Evolutionary conservation across 1,140 invertebrate species (phyloP).

Genomic region (Sinonovacula constricta): DNA sequence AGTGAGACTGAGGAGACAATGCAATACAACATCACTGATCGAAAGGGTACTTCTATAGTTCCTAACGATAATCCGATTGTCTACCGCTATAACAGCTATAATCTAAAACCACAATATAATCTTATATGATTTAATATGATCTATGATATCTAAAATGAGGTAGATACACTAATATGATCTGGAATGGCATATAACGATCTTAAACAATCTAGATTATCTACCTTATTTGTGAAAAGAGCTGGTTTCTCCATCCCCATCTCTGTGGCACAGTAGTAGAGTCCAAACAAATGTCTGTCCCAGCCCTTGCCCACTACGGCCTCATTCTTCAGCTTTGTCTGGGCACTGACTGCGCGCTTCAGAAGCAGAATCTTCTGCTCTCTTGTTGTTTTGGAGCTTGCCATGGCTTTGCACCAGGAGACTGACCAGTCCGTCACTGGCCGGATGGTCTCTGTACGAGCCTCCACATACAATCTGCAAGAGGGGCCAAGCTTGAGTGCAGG

Average conservation of each 20-base stretch:
- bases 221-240: slow-evolving; percentile 65
- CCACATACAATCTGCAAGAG: slow-evolving; percentile 57
- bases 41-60: no score
- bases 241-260: slow-evolving; percentile 60
- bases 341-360: slow-evolving; percentile 60
- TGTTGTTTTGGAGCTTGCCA: slow-evolving; percentile 56
- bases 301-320: slow-evolving; percentile 61
- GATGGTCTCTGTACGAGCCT: slow-evolving; percentile 69
- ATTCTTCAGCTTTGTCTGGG: slow-evolving; percentile 62
- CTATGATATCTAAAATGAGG: neutral
- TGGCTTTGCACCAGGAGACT: slow-evolving; percentile 62
- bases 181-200: neutral
- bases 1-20: no score
- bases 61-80: no score
- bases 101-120: no score
- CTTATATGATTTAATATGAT: no score
- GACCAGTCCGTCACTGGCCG: slow-evolving; percentile 64
- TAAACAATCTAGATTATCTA: slow-evolving; percentile 12
- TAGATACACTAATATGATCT: neutral
- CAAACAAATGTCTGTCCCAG: slow-evolving; percentile 67
- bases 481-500: neutral
- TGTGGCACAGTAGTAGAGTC: slow-evolving; percentile 53
- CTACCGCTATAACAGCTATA: no score
- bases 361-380: slow-evolving; percentile 56
- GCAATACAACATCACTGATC: no score